Conservation (phyloP, 2,113 vertebrate genomes). For the Anolis carolinensis region DNA sequence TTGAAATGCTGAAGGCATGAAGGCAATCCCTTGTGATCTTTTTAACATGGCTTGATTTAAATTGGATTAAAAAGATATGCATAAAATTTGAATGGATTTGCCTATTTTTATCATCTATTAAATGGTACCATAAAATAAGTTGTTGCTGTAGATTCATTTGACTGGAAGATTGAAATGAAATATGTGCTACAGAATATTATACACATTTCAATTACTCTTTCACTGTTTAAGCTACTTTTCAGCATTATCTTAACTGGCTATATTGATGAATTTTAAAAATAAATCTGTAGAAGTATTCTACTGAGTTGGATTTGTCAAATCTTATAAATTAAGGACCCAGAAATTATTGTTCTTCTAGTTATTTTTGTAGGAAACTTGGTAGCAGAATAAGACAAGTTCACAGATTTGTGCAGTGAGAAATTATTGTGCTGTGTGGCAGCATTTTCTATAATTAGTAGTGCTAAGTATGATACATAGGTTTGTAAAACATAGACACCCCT, state of each 20-base stretch:
- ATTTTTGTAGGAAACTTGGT: neutral
- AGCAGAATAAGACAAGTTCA: slow-evolving; percentile 10
- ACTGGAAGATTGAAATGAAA: no score
- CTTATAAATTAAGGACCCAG: neutral
- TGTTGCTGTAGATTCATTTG: neutral
- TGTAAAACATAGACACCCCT: slow-evolving; percentile 72
- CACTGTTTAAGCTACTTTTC: no score
- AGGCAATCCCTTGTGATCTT: neutral
- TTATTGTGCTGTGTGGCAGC: slow-evolving; percentile 45
- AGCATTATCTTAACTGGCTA: no score
- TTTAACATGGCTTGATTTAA: neutral
- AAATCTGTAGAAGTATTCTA: neutral
- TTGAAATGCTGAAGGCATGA: neutral
- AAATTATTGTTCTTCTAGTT: neutral
- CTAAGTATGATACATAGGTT: slow-evolving; percentile 63
- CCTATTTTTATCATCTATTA: neutral
- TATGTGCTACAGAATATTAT: no score
- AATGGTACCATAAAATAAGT: neutral
- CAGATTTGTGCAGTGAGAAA: slow-evolving; percentile 51
- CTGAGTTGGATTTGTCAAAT: neutral
- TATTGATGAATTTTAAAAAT: no score
- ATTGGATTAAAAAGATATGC: neutral
- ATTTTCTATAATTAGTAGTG: slow-evolving; percentile 76
- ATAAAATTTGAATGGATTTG: neutral
- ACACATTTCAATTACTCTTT: neutral